Evolutionary conservation across 2,113 vertebrate species (phyloP), one percentile per base, ranked within the genome.

Genomic region (Limnothrissa miodon): DNA sequence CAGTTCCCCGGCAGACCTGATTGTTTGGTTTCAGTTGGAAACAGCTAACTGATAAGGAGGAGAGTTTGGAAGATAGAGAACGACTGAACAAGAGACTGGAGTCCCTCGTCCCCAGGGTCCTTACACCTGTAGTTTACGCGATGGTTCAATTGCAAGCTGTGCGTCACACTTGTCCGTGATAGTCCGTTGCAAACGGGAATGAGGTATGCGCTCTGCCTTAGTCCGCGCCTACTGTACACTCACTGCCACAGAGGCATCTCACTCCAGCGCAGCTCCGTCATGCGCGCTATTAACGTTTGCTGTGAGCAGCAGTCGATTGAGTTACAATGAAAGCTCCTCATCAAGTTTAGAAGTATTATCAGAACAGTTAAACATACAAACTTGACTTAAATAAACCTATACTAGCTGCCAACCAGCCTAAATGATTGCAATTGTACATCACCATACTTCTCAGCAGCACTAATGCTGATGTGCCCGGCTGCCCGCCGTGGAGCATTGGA

Each of bases 51-150:
- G 87, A 86, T 83, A 86, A 74, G 79, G 48, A 59, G 83, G 84
- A 45, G 70, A 36, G 87, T 84, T 80, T 80, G 79, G 81, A 86
- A 51, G 36, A 81, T 79, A 82, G 78, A 84, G 78, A 44, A 70
- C 11, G 66, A 39, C 66, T 74, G 25, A 74, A 74, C 29, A 74
- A 74, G 36, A 78, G 66, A 33, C 66, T 13, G 89, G 84, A 87
- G 87, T 88, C 87, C 85, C 86, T 86, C 86, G 88, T 93, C 93
- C 94, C 92, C 94, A 83, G 90, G 94, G 91, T 94, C 93, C 93
- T 91, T 92, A 92, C 87, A 91, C 93, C 92, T 74, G 66, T 74
- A 74, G 66, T 74, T 90, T 74, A 39, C 10, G 66, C 25, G 66
- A 74, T 74, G 66, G 29, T 33, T 74, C 33, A 33, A 33, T 74